Evolutionary conservation across 2,888 invertebrate species (phyloP).

Genomic region (Stratiomys singularior): DNA sequence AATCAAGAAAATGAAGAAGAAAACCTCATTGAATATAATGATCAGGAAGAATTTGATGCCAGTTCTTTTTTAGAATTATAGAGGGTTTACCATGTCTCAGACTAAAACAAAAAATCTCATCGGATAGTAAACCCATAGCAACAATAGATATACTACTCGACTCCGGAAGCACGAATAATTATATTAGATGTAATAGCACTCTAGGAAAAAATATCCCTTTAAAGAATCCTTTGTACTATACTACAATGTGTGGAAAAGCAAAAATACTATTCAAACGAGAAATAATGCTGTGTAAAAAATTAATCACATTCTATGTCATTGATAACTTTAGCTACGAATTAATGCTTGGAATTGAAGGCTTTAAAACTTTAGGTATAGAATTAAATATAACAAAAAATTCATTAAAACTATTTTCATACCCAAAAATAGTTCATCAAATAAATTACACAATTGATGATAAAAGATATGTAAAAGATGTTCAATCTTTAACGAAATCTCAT

Average conservation of each 20-base stretch:
- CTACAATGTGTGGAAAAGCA: background rate
- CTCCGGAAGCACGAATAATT: conserved; percentile 1
- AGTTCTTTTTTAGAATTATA: conserved; percentile 1
- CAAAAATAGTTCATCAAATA: background rate
- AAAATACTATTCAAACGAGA: background rate
- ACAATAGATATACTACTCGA: background rate
- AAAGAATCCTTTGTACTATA: background rate
- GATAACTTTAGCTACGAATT: background rate
- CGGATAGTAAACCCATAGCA: conserved; percentile 4
- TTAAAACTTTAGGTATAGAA: background rate
- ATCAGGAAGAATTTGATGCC: background rate
- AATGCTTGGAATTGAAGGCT: background rate
- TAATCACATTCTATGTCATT: background rate
- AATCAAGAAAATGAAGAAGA: background rate
- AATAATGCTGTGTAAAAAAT: background rate
- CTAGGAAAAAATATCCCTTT: background rate
- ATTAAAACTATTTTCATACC: background rate
- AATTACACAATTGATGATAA: background rate
- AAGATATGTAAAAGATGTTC: background rate
- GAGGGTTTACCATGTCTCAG: background rate
- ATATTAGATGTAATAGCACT: background rate
- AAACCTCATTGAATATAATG: background rate
- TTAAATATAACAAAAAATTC: background rate
- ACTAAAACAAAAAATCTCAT: background rate
- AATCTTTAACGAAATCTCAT: background rate